Evolutionary conservation across 2,113 vertebrate species (phyloP), one percentile per base, ranked within the genome.

Genomic region (Todiramphus saurophagus): DNA sequence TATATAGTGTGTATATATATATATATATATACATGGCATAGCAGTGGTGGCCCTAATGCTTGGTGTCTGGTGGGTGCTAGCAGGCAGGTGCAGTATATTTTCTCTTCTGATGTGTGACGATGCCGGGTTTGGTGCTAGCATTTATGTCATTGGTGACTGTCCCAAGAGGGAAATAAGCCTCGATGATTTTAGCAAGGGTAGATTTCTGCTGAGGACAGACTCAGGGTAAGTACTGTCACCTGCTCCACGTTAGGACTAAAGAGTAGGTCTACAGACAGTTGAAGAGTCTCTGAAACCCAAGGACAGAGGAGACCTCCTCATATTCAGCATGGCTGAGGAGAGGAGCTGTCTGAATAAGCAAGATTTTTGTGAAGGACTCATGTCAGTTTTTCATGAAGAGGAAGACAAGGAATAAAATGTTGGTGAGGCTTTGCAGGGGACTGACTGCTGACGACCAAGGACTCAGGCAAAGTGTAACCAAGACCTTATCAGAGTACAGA

Each of bases 391-490:
- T 86, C 13, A 46, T 11, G 18, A 37, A 85, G 46, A 63, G 30
- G 20, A 24, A 82, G 39, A 53, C 1, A 53, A 20, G 30, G 30
- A 64, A 70, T 11, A 76, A 70, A 81, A 59, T 5, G 18, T 28
- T 39, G 33, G 23, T 79, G 67, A 77, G 37, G 43, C 18, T 83
- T 70, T 51, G 33, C 64, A 83, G 23, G 28, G 41, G 23, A 41
- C 48, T 24, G n/a, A 53, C 13, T 18, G 44, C 30, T 50, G 43
- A 16, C 3, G 23, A 39, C 46, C 60, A 50, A 79, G 48, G 60
- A 43, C 28, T 66, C 24, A 31, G n/a, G n/a, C 0, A 17, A 78
- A 67, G n/a, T 0, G 1, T 46, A 53, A 58, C 31, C 31, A 51
- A 25, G 11, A 25, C 41, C 0, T 0, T 53, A 62, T 50, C 13